A percentile compares a stretch with the other conserved stretches of the same genome.
Conservation (phyloP, 2,888 invertebrate species). For the Latheticus oryzae region DNA sequence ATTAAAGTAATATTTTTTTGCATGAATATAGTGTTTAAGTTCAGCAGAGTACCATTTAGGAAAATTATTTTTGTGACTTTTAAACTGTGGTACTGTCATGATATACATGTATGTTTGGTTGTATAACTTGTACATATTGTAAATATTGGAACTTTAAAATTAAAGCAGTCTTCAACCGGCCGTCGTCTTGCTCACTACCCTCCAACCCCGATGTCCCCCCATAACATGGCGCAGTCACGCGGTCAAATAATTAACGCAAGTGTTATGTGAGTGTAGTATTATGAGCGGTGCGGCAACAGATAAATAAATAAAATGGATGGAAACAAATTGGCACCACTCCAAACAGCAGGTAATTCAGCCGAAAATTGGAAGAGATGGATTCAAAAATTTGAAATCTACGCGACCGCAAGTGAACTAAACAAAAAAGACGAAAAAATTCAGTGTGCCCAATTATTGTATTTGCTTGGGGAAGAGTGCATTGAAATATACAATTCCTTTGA, state of each 20-base stretch:
- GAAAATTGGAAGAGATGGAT: conserved; percentile 49
- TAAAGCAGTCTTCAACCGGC: not conserved
- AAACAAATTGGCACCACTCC: conserved; percentile 6
- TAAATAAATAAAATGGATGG: conserved; percentile 11
- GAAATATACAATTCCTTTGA: conserved; percentile 48
- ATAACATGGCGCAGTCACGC: conserved; percentile 10
- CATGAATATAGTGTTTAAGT: no score
- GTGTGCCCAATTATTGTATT: conserved; percentile 43
- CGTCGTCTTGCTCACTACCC: not conserved
- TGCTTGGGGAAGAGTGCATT: conserved; percentile 46
- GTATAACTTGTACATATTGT: no score
- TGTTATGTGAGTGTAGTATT: no score
- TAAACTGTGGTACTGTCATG: no score
- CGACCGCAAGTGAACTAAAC: conserved; percentile 46
- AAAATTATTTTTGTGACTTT: no score
- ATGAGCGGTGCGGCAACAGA: no score
- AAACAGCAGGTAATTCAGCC: conserved; percentile 17
- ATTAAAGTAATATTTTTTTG: no score
- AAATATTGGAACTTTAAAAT: not conserved
- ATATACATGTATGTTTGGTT: no score
- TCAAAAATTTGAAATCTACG: conserved; percentile 47
- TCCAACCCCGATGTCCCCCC: not conserved
- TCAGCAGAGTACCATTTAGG: no score
- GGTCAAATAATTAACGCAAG: no score
- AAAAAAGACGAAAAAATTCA: conserved; percentile 37